Evolutionary conservation across 1,140 invertebrate genomes (phyloP), one percentile per base, ranked within the genome.

Genomic region (Platyura marginata): DNA sequence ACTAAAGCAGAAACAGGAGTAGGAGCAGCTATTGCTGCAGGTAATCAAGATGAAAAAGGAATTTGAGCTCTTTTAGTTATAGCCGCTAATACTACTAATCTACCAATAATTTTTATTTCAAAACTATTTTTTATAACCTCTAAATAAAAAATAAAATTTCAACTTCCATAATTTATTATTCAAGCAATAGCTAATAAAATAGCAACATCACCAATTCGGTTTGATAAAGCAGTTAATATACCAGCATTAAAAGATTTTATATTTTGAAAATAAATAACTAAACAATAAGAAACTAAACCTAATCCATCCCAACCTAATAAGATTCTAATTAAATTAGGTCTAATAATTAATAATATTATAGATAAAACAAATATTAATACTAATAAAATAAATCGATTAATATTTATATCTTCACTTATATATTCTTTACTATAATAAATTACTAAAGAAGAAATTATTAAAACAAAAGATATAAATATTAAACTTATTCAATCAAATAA

Each of bases 31-130:
- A 81, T 81, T 21, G 77, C 76, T 4, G 67, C 68, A 0, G 77
- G 78, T 23, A 81, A 57, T 55, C 77, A 63, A 32, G 68, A 64
- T 50, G 71, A 75, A 72, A 81, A 81, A 40, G 75, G 74, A 67
- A 79, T 68, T 64, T 80, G 74, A 53, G 76, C 76, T 49, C 75
- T 80, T 62, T 81, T 81, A 48, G 77, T 81, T 61, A 79, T 67
- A 40, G 65, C 57, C 3, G 67, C 68, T 50, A 73, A 54, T 48
- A 65, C 47, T 47, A 70, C 50, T 52, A 69, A 50, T 44, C 54
- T 44, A 22, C 57, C 48, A 59, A 68, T 51, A 47, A 65, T 46
- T 45, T 48, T 46, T 51, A 59, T 59, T 42, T 44, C 49, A 51
- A 21, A 48, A 54, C 57, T 47, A 47, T 45, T 54, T 48, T 49